Evolutionary conservation across 2,888 invertebrate species (phyloP), one percentile per base, ranked within the genome.

Genomic region (Syrphus vitripennis): DNA sequence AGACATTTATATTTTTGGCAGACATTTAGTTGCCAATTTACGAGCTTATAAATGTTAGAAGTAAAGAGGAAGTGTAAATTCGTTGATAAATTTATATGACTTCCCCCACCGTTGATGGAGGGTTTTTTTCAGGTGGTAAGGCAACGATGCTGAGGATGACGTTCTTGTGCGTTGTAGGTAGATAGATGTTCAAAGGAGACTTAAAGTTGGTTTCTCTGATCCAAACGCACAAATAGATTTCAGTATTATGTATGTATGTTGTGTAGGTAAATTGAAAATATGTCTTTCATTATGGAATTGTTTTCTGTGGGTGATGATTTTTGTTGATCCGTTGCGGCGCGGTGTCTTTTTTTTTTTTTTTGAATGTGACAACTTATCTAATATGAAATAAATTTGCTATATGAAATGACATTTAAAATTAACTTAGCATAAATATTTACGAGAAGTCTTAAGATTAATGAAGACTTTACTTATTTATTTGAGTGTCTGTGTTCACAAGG

Each of bases 11-110:
- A 45, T 45, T 24, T 80, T 67, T 53, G 37, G 65, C 7, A n/a
- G 67, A 77, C 24, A 42, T 77, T 42, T 40, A 42, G 57, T 59
- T 59, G 67, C 48, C 55, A 45, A 70, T 26, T 37, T 63, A 63
- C 63, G 63, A 42, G 63, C 63, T 63, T 65, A 12, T 42, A 26
- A 63, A 63, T 63, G 63, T 31, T 19, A n/a, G n/a, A 37, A 19
- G 14, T 3, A 55, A 63, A n/a, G n/a, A 59, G 65, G 59, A 82
- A 71, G 71, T 71, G 71, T 14, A 50, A 77, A 72, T 77, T 78
- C 69, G 83, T 72, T 78, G 72, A 71, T 65, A 67, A 74, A 53
- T 71, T 70, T 81, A 21, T 45, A 21, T 48, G 65, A 21, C 48
- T 21, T 48, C 1, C 31, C 1, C 12, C 14, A 9, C 1, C 14